Percentiles rank a stretch among this genome's conserved stretches.
Conservation (phyloP, 2,113 vertebrate species). For the Pontoporia blainvillei region DNA sequence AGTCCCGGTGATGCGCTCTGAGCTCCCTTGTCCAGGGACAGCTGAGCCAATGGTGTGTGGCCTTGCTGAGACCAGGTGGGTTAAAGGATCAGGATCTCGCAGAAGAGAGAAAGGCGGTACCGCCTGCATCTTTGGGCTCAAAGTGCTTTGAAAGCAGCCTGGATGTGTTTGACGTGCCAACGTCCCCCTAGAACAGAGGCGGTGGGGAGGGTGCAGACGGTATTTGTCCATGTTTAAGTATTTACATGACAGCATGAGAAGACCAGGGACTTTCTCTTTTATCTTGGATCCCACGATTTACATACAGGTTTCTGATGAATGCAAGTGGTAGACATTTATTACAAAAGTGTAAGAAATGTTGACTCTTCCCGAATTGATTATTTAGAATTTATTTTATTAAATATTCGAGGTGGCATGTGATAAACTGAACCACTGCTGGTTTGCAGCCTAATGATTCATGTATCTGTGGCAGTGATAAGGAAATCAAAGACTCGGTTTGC, state of each 20-base stretch:
- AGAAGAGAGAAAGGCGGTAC: background rate
- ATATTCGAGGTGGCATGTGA: constrained; percentile 50
- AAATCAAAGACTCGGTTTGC: constrained; percentile 57
- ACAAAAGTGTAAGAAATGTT: constrained; percentile 34
- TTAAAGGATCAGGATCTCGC: background rate
- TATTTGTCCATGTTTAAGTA: background rate
- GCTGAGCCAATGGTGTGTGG: background rate
- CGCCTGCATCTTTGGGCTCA: background rate
- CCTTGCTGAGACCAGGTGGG: background rate
- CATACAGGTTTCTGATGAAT: constrained; percentile 47
- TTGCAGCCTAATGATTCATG: constrained; percentile 63
- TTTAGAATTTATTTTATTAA: constrained; percentile 75
- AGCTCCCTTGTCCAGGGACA: background rate
- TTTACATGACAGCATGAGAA: constrained; percentile 40
- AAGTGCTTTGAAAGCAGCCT: background rate
- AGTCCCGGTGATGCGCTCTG: accelerated
- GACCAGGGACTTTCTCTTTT: background rate
- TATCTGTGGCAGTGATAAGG: constrained; percentile 53
- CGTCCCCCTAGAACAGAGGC: background rate
- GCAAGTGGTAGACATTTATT: constrained; percentile 44
- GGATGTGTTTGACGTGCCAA: background rate
- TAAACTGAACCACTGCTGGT: constrained; percentile 44
- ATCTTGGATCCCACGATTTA: constrained; percentile 42
- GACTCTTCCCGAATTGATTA: constrained; percentile 61
- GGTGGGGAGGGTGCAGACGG: background rate